Conservation (phyloP, 2,113 vertebrate species). For the Anas platyrhynchos region DNA sequence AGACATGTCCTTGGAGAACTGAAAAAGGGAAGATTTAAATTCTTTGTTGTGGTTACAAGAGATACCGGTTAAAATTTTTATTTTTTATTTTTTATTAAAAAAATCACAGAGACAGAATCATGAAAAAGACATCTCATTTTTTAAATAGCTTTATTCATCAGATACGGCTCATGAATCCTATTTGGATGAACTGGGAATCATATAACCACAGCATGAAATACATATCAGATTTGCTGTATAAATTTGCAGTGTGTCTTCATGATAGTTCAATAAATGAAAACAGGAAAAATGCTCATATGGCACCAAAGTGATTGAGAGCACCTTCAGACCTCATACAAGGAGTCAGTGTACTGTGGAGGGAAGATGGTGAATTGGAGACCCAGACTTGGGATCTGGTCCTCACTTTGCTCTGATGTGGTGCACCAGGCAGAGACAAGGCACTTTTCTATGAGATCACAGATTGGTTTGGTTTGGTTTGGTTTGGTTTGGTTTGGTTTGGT, state of each 20-base stretch:
- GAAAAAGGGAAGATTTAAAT: background rate
- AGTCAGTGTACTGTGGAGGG: fast-evolving
- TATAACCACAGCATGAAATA: background rate
- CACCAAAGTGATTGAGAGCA: background rate
- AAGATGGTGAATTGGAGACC: background rate
- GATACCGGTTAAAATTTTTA: background rate
- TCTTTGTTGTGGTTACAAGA: background rate
- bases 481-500: background rate
- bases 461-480: background rate
- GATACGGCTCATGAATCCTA: background rate
- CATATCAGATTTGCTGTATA: background rate
- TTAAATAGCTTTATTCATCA: background rate
- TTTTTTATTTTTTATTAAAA: background rate
- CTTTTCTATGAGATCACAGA: background rate
- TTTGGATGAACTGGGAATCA: background rate
- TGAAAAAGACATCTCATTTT: background rate
- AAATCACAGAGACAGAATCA: background rate
- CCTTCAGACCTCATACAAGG: background rate
- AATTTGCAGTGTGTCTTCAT: background rate
- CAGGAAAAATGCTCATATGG: background rate
- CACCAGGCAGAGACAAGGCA: background rate
- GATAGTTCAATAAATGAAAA: background rate
- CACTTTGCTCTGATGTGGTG: background rate
- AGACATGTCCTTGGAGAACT: background rate
- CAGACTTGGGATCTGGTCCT: background rate